phyloP scores from a whole-genome alignment of 2,113 vertebrate species.

The Paralichthys olivaceus region DNA sequence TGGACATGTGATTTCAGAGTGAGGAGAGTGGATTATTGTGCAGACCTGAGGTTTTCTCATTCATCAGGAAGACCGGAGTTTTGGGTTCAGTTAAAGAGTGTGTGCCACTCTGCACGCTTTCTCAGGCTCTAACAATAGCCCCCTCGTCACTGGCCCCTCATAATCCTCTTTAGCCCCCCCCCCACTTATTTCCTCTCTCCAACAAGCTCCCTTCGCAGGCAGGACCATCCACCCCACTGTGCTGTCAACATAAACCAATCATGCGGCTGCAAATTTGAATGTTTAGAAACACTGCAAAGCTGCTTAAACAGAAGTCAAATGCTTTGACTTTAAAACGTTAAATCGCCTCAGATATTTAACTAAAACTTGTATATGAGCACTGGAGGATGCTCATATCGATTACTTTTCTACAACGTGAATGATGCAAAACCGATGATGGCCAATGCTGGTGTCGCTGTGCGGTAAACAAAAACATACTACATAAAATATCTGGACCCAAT shows the following conservation, averaged over 20 bases:
- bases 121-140: constrained; percentile 80
- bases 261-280: constrained; percentile 26
- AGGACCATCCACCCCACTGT: constrained; percentile 51
- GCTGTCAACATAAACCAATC: constrained; percentile 63
- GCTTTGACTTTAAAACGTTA: constrained; percentile 24
- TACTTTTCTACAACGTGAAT: too few species aligned
- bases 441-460: too few species aligned
- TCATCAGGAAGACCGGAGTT: constrained; percentile 29
- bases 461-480: too few species aligned
- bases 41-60: constrained; percentile 58
- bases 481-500: too few species aligned
- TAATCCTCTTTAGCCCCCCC: constrained; percentile 74
- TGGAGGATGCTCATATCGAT: background rate
- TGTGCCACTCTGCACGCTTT: constrained; percentile 74
- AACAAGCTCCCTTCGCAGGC: constrained; percentile 38
- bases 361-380: constrained; percentile 5
- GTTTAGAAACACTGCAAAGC: constrained; percentile 42
- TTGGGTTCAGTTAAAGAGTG: constrained; percentile 43
- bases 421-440: too few species aligned
- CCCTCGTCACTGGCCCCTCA: constrained; percentile 64
- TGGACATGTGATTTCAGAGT: background rate
- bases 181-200: constrained; percentile 23
- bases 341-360: constrained; percentile 5
- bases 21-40: background rate
- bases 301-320: constrained; percentile 43